These are phyloP conservation scores for Pangasius larnaudii DNA, from an alignment of 2,797 vertebrate species.

Conservation along the genomic window DNA sequence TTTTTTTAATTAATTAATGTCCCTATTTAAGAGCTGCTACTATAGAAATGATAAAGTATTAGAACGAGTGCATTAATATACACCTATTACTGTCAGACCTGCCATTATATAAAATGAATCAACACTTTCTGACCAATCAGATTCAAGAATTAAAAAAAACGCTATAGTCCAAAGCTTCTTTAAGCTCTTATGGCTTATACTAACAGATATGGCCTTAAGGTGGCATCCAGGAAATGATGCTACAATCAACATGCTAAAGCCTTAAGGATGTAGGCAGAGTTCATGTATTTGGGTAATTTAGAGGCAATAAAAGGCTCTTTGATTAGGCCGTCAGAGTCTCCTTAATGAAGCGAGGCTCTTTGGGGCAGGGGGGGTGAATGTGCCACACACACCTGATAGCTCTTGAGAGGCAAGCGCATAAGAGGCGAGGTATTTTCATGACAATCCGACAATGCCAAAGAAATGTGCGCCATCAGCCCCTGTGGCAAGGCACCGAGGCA, in stretches of 20 bases:
- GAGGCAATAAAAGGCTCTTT: constrained; percentile 61
- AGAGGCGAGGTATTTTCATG: constrained; percentile 73
- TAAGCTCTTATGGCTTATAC: not conserved
- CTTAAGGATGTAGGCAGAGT: constrained; percentile 41
- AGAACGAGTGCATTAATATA: not conserved
- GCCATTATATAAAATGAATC: not conserved
- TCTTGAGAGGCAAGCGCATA: constrained; percentile 72
- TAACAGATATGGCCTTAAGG: not conserved
- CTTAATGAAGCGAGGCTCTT: constrained; percentile 69
- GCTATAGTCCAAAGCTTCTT: not conserved
- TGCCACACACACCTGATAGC: constrained; percentile 82
- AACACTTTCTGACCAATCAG: not conserved
- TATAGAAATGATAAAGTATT: not conserved
- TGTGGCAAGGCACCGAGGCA: constrained; percentile 81
- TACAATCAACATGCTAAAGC: constrained; percentile 38
- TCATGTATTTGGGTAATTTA: constrained; percentile 49
- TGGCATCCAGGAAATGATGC: constrained; percentile 32
- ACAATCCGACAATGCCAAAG: constrained; percentile 76
- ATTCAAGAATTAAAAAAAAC: not conserved
- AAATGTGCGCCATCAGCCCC: constrained; percentile 76
- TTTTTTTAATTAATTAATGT: not conserved
- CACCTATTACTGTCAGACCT: not conserved
- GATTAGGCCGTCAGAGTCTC: constrained; percentile 65
- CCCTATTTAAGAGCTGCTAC: no score
- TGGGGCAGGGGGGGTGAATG: constrained; percentile 63